These are phyloP conservation scores for Elaeidobius kamerunicus DNA, from an alignment of 2,888 invertebrate genomes.

Conservation along the genomic window DNA sequence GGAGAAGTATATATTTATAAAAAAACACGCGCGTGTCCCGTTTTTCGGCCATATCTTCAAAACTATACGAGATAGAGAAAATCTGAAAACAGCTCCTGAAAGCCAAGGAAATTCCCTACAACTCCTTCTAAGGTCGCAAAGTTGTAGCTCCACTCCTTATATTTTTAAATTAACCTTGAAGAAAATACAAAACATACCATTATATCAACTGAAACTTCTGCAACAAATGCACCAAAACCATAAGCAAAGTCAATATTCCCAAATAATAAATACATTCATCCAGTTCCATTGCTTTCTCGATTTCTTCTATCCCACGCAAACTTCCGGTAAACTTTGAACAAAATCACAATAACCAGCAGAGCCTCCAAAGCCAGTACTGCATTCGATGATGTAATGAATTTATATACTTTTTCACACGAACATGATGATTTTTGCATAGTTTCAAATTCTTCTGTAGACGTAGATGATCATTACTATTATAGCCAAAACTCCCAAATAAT, in stretches of 20 bases:
- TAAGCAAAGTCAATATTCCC: constrained; percentile 26
- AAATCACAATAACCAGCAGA: constrained; percentile 5
- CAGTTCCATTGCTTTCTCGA: too few relatives aligned
- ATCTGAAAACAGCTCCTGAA: too few relatives aligned
- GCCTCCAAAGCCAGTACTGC: constrained; percentile 11
- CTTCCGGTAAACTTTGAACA: constrained; percentile 12
- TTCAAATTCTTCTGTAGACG: constrained; percentile 25
- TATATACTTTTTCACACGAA: constrained; percentile 11
- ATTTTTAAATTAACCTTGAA: too few relatives aligned
- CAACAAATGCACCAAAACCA: constrained; percentile 23
- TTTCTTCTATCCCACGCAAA: too few relatives aligned
- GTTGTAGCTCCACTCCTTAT: too few relatives aligned
- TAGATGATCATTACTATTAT: constrained; percentile 31
- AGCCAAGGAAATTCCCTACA: too few relatives aligned
- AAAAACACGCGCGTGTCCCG: too few relatives aligned
- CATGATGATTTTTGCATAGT: constrained; percentile 16
- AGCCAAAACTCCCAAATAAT: constrained; percentile 36
- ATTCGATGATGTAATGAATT: constrained; percentile 20
- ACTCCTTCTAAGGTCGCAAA: too few relatives aligned
- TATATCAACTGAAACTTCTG: constrained; percentile 9
- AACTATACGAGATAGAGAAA: too few relatives aligned
- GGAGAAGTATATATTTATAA: too few relatives aligned
- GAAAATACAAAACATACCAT: too few relatives aligned
- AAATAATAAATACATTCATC: constrained; percentile 29
- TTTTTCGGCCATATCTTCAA: too few relatives aligned